These are phyloP conservation scores for Macrostomum cliftonense DNA, from an alignment of 2,888 invertebrate genomes.

Conservation along the genomic window DNA sequence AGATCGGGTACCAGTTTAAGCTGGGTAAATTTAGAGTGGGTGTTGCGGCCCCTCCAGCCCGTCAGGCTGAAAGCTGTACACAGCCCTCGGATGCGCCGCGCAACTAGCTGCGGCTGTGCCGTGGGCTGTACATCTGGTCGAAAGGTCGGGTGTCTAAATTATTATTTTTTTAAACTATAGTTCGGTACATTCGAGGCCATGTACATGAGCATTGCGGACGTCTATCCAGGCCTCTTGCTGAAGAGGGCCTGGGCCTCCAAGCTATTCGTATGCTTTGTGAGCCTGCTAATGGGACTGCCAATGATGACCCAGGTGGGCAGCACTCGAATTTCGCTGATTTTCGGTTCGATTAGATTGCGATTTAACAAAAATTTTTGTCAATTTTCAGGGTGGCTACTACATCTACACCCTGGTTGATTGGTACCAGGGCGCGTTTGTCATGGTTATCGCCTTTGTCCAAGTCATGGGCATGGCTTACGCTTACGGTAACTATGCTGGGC, in stretches of 20 bases:
- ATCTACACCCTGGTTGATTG: conserved; percentile 36
- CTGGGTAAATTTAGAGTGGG: too few relatives aligned
- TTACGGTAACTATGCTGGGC: too few relatives aligned
- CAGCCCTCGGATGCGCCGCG: too few relatives aligned
- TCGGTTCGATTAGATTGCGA: too few relatives aligned
- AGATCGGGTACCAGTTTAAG: too few relatives aligned
- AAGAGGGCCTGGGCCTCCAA: conserved; percentile 44
- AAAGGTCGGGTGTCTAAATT: too few relatives aligned
- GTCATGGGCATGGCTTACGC: conserved; percentile 27
- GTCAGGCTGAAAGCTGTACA: too few relatives aligned
- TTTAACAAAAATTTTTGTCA: too few relatives aligned
- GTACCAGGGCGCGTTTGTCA: conserved; percentile 35
- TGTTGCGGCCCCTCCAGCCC: too few relatives aligned
- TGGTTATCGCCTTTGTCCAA: conserved; percentile 34
- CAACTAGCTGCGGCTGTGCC: too few relatives aligned
- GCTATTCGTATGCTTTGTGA: conserved; percentile 44
- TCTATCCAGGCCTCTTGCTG: conserved; percentile 43
- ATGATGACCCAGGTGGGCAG: conserved; percentile 45
- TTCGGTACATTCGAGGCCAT: conserved; percentile 65
- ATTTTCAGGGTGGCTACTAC: conserved; percentile 28
- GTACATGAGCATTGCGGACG: conserved; percentile 55
- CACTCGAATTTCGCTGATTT: too few relatives aligned
- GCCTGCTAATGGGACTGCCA: conserved; percentile 50
- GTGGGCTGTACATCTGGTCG: too few relatives aligned
- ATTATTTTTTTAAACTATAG: conserved; percentile 42